Evolutionary conservation across 2,797 vertebrate genomes (phyloP).

Genomic region (Eurystomus glaucurus): DNA sequence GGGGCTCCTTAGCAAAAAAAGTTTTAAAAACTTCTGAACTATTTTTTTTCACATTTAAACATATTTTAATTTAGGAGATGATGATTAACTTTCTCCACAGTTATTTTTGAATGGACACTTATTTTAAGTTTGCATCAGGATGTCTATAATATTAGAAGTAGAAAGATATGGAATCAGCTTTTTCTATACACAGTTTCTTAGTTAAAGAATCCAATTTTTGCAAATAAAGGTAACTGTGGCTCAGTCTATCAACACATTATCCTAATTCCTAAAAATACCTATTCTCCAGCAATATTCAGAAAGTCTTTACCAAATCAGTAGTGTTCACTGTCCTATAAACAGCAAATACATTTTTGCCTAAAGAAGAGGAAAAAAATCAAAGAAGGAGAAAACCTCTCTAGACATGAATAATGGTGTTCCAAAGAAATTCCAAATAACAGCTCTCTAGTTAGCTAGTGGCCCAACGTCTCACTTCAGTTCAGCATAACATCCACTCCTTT

Average conservation of each 20-base stretch:
- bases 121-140: neutral
- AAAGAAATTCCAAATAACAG: neutral
- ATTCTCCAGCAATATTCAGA: neutral
- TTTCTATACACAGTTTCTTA: neutral
- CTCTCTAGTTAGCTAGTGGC: neutral
- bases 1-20: neutral
- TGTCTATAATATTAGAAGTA: neutral
- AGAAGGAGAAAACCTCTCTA: neutral
- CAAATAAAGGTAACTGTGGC: neutral
- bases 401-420: neutral
- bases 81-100: neutral
- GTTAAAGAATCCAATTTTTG: neutral
- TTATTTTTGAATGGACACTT: neutral
- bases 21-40: neutral
- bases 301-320: neutral
- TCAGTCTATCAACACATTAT: neutral
- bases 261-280: neutral
- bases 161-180: neutral
- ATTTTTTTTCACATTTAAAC: accelerated
- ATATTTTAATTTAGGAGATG: neutral
- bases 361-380: neutral
- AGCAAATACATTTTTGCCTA: neutral
- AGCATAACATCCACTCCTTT: neutral
- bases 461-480: neutral
- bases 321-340: neutral